Conservation (phyloP, 2,797 vertebrate genomes). For the Podarcis siculus region DNA sequence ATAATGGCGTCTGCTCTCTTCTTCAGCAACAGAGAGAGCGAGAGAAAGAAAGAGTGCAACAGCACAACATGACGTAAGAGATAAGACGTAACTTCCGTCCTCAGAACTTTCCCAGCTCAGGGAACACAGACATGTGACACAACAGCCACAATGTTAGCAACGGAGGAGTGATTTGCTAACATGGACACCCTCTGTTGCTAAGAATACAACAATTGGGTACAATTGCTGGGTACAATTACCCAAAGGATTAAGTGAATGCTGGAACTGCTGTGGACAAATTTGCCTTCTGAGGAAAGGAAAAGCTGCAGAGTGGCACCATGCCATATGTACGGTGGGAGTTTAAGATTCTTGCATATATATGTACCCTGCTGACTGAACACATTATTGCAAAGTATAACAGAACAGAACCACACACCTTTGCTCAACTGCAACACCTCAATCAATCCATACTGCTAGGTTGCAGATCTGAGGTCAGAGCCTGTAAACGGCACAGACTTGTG, state of each 20-base stretch:
- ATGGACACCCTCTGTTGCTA: neutral
- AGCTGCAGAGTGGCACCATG: neutral
- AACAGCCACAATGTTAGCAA: too few relatives aligned
- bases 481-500: conserved; percentile 17
- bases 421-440: conserved; percentile 5
- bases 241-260: neutral
- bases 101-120: too few relatives aligned
- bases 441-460: neutral
- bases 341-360: neutral
- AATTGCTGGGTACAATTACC: neutral
- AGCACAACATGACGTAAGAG: too few relatives aligned
- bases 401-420: neutral
- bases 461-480: neutral
- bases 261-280: neutral
- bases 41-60: too few relatives aligned
- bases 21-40: too few relatives aligned
- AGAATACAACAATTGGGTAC: neutral
- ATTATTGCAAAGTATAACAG: neutral
- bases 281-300: neutral
- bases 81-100: too few relatives aligned
- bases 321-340: neutral
- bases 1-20: too few relatives aligned
- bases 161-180: too few relatives aligned
- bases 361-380: neutral
- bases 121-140: too few relatives aligned